These are phyloP conservation scores for Lithobates sylvaticus DNA, from an alignment of 2,797 vertebrate species.

Conservation along the genomic window DNA sequence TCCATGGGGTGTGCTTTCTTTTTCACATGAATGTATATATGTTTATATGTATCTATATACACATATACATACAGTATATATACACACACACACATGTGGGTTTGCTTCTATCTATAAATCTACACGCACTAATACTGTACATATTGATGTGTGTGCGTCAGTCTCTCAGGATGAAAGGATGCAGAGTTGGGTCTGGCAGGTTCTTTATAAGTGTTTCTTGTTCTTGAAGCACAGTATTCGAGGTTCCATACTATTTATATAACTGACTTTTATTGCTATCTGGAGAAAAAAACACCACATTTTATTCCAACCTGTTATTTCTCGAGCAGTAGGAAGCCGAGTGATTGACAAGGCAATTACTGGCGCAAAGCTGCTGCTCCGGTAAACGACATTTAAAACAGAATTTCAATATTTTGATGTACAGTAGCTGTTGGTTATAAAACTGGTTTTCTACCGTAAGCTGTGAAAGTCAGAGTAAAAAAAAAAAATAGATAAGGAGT, in stretches of 20 bases:
- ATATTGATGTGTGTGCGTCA: neutral
- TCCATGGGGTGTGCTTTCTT: no score
- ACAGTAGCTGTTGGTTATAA: conserved; percentile 54
- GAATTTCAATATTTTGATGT: conserved; percentile 77
- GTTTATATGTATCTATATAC: no score
- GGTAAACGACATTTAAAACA: conserved; percentile 84
- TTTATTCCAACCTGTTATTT: conserved; percentile 65
- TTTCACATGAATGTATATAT: no score
- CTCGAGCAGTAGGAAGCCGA: conserved; percentile 72
- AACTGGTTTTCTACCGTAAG: conserved; percentile 61
- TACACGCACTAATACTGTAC: neutral
- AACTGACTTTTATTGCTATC: conserved; percentile 53
- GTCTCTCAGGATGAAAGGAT: conserved; percentile 20
- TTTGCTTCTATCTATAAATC: no score
- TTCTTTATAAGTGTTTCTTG: conserved; percentile 47
- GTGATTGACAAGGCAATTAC: conserved; percentile 90
- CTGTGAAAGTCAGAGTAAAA: conserved; percentile 56
- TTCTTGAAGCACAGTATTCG: conserved; percentile 58
- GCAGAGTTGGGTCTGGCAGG: conserved; percentile 38
- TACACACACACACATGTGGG: no score
- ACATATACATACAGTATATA: no score
- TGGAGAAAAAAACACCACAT: conserved; percentile 60
- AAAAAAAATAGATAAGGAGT: conserved; percentile 61
- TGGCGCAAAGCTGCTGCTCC: conserved; percentile 76
- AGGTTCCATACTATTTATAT: conserved; percentile 63